These are phyloP conservation scores for Nannobrachium achirus DNA, from an alignment of 2,113 vertebrate genomes.

Conservation along the genomic window DNA sequence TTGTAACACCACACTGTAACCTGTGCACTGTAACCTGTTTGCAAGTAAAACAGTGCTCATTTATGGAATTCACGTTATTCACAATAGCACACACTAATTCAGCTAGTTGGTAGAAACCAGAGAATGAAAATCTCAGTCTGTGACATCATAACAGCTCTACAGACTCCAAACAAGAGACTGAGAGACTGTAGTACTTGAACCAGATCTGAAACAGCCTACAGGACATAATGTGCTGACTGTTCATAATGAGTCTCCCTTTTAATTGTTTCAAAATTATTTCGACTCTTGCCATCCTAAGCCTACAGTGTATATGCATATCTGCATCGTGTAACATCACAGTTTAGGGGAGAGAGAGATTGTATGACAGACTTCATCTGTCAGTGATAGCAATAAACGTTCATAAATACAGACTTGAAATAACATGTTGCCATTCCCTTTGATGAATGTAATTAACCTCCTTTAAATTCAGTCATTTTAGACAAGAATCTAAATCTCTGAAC, in stretches of 20 bases:
- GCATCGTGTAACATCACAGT: neutral
- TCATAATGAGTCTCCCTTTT: neutral
- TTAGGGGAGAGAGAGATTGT: neutral
- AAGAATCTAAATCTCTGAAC: too few species aligned
- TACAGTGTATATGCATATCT: too few species aligned
- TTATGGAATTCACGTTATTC: too few species aligned
- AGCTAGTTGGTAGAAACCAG: too few species aligned
- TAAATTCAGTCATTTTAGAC: neutral
- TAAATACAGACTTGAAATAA: neutral
- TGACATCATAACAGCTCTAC: too few species aligned
- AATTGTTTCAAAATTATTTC: neutral
- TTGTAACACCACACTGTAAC: slow-evolving; percentile 57
- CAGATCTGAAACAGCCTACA: too few species aligned
- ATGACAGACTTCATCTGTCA: neutral
- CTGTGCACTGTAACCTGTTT: slow-evolving; percentile 45
- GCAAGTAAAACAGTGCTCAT: too few species aligned
- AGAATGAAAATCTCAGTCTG: too few species aligned
- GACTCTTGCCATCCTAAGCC: neutral
- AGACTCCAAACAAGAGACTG: too few species aligned
- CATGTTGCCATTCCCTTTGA: slow-evolving; percentile 6
- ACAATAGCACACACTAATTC: too few species aligned
- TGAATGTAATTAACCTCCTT: slow-evolving; percentile 14
- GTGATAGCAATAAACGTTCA: neutral
- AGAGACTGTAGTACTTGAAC: too few species aligned
- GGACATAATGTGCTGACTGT: too few species aligned